Conservation (phyloP, 2,888 invertebrate genomes). For the Aradus depressus region DNA sequence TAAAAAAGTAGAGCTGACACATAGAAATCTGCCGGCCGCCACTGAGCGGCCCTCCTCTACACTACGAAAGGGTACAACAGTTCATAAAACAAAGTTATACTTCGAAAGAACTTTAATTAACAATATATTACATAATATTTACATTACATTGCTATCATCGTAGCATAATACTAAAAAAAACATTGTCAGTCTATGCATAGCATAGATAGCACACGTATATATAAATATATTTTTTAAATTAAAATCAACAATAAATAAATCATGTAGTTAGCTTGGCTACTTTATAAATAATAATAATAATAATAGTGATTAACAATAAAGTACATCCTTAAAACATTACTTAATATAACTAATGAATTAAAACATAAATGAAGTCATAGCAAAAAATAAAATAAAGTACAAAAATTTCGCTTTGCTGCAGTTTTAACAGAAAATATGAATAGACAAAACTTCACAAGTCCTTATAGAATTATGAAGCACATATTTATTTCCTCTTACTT, state of each 20-base stretch:
- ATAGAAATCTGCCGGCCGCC: no score
- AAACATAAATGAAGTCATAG: not conserved
- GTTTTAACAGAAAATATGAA: no score
- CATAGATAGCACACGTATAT: constrained; percentile 10
- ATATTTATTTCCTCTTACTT: no score
- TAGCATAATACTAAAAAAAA: constrained; percentile 10
- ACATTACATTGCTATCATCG: constrained; percentile 14
- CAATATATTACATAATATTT: constrained; percentile 17
- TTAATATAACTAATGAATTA: not conserved
- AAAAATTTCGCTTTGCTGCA: no score
- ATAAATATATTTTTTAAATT: not conserved
- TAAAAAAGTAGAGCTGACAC: not conserved
- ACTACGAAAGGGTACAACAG: no score
- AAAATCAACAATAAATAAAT: not conserved
- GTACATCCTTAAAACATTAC: not conserved
- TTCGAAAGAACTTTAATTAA: constrained; percentile 4
- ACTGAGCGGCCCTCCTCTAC: no score
- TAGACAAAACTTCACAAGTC: no score
- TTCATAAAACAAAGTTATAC: no score
- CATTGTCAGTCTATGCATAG: constrained; percentile 16
- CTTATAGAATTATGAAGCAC: no score
- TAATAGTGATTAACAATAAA: not conserved
- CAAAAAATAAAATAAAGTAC: no score
- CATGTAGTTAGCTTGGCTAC: not conserved
- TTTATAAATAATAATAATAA: not conserved